Percentiles rank a stretch among this genome's conserved stretches.
These are phyloP conservation scores for Urechis unicinctus DNA, from an alignment of 2,888 invertebrate species.

Conservation along the genomic window DNA sequence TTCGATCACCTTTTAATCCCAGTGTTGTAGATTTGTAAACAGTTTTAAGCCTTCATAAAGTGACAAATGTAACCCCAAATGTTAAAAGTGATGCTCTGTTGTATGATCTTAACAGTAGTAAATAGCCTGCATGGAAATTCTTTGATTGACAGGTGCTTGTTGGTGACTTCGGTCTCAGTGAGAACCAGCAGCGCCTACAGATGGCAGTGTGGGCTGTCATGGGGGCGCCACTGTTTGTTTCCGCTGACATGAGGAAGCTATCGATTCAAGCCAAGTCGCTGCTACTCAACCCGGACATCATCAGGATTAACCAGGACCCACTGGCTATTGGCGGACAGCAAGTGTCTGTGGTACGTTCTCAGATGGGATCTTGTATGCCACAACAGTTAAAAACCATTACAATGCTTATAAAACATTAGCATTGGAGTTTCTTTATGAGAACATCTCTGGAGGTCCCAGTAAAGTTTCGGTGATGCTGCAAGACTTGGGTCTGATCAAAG, in stretches of 20 bases:
- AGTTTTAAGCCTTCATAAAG: too few relatives aligned
- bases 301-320: slow-evolving; percentile 84
- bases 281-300: slow-evolving; percentile 80
- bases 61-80: too few relatives aligned
- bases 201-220: slow-evolving; percentile 91
- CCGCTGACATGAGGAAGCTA: slow-evolving; percentile 80
- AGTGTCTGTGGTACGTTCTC: slow-evolving; percentile 7
- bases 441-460: slow-evolving; percentile 18
- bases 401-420: slow-evolving; percentile 15
- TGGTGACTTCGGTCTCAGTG: slow-evolving; percentile 86
- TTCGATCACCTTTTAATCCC: too few relatives aligned
- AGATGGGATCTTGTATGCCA: too few relatives aligned
- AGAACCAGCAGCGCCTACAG: slow-evolving; percentile 87
- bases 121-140: too few relatives aligned
- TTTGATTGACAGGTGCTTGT: slow-evolving; percentile 84
- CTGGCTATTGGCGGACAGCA: slow-evolving; percentile 79
- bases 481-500: slow-evolving; percentile 13
- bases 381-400: too few relatives aligned
- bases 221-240: slow-evolving; percentile 86
- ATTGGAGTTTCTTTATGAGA: slow-evolving; percentile 11
- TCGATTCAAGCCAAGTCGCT: slow-evolving; percentile 83
- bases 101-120: too few relatives aligned
- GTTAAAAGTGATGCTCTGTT: too few relatives aligned
- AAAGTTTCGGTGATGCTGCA: slow-evolving; percentile 11
- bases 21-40: too few relatives aligned